phyloP scores from a whole-genome alignment of 1,140 invertebrate species.

The Drosophila lini region DNA sequence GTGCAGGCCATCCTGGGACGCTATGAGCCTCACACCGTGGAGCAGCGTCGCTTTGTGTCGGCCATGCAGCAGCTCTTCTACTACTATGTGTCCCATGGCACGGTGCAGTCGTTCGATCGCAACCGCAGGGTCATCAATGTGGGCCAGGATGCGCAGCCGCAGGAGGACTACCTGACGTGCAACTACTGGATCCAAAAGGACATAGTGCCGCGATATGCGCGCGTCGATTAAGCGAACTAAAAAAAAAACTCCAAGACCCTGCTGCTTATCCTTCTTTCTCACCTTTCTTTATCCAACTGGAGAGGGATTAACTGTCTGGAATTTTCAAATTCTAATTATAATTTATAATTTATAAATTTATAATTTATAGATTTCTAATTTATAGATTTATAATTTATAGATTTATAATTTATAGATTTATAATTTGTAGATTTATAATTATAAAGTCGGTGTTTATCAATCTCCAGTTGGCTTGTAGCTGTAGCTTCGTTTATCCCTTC shows the following conservation, averaged over 20 bases:
- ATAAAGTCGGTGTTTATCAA: neutral
- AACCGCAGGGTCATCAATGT: slow-evolving; percentile 87
- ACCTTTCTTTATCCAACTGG: slow-evolving; percentile 14
- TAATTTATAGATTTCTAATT: neutral
- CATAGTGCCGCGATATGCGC: slow-evolving; percentile 89
- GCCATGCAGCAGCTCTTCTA: slow-evolving; percentile 93
- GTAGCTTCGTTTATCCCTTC: slow-evolving; percentile 24
- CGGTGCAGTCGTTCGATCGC: slow-evolving; percentile 86
- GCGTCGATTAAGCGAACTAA: slow-evolving; percentile 70
- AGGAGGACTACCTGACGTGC: slow-evolving; percentile 88
- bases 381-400: too few relatives aligned
- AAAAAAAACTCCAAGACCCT: neutral
- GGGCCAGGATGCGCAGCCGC: slow-evolving; percentile 88
- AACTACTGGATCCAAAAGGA: slow-evolving; percentile 90
- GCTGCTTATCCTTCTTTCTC: slow-evolving; percentile 15
- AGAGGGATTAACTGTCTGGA: slow-evolving; percentile 12
- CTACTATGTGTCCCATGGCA: slow-evolving; percentile 90
- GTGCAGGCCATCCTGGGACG: slow-evolving; percentile 91
- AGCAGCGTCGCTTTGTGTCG: slow-evolving; percentile 89
- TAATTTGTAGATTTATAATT: neutral
- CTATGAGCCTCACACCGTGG: slow-evolving; percentile 88
- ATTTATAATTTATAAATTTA: neutral
- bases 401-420: neutral
- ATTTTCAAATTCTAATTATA: neutral
- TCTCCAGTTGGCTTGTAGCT: slow-evolving; percentile 1